A percentile compares a stretch with the other conserved stretches of the same genome.
phyloP scores from a whole-genome alignment of 2,797 vertebrate species.

The Glyptemys insculpta region DNA sequence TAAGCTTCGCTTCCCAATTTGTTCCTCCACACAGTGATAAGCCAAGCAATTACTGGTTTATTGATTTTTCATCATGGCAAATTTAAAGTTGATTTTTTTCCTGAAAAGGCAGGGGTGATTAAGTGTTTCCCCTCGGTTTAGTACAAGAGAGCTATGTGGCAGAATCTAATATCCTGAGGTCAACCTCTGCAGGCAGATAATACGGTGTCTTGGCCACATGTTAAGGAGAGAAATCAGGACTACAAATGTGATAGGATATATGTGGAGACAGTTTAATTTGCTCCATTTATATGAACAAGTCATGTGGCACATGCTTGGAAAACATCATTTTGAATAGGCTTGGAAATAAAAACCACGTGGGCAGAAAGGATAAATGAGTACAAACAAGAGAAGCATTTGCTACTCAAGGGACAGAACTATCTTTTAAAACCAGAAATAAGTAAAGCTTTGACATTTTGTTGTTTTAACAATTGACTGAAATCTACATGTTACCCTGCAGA shows the following conservation, averaged over 20 bases:
- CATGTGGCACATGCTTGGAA: slow-evolving; percentile 84
- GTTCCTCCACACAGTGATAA: slow-evolving; percentile 91
- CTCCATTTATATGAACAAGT: slow-evolving; percentile 87
- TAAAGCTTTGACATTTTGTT: not conserved
- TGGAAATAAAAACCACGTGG: slow-evolving; percentile 75
- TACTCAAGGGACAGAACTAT: not conserved
- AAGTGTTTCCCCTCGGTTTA: slow-evolving; percentile 88
- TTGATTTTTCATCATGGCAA: slow-evolving; percentile 98
- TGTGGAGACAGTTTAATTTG: slow-evolving; percentile 88
- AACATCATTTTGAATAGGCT: slow-evolving; percentile 78
- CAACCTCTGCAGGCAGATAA: slow-evolving; percentile 91
- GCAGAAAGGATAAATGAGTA: slow-evolving; percentile 46
- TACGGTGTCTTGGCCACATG: slow-evolving; percentile 84
- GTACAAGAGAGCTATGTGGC: slow-evolving; percentile 83
- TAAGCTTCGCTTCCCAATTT: slow-evolving; percentile 90
- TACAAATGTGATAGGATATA: slow-evolving; percentile 86
- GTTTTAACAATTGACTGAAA: not conserved
- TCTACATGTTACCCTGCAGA: not conserved
- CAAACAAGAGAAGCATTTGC: not conserved
- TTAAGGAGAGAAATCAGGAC: slow-evolving; percentile 83
- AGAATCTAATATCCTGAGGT: slow-evolving; percentile 90
- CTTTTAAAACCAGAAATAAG: slow-evolving; percentile 23
- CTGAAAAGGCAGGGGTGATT: slow-evolving; percentile 89
- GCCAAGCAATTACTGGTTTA: slow-evolving; percentile 97
- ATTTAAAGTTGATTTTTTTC: slow-evolving; percentile 91